These are phyloP conservation scores for Ferdinandea cuprea DNA, from an alignment of 2,888 invertebrate genomes.

Conservation along the genomic window DNA sequence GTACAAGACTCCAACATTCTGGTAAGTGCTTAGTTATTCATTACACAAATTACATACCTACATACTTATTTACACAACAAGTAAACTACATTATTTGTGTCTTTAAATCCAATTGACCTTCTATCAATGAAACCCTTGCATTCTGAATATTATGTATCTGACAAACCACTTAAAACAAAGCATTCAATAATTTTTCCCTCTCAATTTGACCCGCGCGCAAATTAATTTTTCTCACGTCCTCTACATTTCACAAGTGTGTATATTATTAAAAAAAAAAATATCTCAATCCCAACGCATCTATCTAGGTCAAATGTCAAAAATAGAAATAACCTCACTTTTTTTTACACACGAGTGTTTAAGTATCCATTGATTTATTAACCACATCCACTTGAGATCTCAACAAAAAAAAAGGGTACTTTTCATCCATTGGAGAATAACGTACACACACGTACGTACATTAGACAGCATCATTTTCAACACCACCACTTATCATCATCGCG, in stretches of 20 bases:
- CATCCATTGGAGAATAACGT: conserved; percentile 6
- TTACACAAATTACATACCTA: no score
- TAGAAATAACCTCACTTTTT: conserved; percentile 14
- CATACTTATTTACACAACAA: no score
- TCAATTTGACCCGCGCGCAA: neutral
- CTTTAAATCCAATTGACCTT: no score
- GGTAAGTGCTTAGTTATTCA: no score
- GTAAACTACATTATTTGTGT: no score
- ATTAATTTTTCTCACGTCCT: neutral
- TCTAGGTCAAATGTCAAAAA: conserved; percentile 35
- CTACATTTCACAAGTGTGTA: no score
- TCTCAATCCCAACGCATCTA: conserved; percentile 1
- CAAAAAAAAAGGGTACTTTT: neutral
- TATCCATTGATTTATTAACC: conserved; percentile 26
- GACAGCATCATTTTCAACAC: neutral
- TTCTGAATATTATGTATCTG: no score
- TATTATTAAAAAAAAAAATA: neutral
- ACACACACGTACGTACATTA: neutral
- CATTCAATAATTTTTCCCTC: no score
- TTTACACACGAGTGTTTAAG: neutral
- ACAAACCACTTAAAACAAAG: no score
- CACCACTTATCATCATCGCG: conserved; percentile 15
- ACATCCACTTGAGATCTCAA: conserved; percentile 30
- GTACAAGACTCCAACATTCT: no score
- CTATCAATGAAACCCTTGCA: no score